These are phyloP conservation scores for Felis chaus DNA, from an alignment of 2,113 vertebrate species.

Conservation along the genomic window DNA sequence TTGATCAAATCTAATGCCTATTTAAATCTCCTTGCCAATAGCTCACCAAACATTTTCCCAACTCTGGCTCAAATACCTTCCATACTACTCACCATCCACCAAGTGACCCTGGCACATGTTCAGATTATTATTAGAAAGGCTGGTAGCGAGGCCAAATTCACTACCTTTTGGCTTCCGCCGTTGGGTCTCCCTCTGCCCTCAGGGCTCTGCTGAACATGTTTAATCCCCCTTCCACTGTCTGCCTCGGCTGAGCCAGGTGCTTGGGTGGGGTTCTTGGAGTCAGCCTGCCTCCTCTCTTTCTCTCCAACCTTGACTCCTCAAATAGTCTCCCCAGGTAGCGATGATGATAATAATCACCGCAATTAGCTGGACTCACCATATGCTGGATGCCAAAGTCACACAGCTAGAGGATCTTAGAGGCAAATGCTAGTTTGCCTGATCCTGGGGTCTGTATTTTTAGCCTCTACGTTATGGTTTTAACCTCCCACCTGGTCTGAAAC, in stretches of 20 bases:
- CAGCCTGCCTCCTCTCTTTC: background rate
- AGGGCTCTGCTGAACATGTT: background rate
- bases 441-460: background rate
- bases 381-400: background rate
- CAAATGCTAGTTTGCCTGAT: background rate
- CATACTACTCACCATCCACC: background rate
- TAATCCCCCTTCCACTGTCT: background rate
- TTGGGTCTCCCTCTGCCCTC: background rate
- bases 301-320: background rate
- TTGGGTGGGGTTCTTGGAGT: background rate
- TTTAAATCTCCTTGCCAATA: background rate
- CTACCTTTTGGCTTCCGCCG: background rate
- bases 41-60: background rate
- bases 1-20: background rate
- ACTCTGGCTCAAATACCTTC: background rate
- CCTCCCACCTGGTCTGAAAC: background rate
- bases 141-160: background rate
- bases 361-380: background rate
- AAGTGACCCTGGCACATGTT: background rate
- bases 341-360: background rate
- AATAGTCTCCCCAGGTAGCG: background rate
- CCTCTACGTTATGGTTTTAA: background rate
- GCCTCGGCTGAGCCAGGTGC: background rate
- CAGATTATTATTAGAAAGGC: conserved; percentile 27
- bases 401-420: background rate